A percentile compares a stretch with the other conserved stretches of the same genome.
Conservation (phyloP, 2,113 vertebrate genomes). For the Columbina picui region DNA sequence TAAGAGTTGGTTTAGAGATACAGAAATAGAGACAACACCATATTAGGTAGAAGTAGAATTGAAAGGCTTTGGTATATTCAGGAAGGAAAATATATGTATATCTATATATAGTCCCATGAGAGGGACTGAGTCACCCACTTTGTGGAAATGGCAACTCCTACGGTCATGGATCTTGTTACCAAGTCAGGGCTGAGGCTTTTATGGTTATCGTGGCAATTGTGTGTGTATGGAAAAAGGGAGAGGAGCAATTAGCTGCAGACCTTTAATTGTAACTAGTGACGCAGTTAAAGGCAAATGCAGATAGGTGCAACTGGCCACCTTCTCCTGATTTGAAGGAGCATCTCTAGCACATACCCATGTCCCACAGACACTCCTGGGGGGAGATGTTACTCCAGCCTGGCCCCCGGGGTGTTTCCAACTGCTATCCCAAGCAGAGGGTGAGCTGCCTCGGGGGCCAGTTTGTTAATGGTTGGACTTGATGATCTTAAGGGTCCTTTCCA, state of each 20-base stretch:
- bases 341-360: fast-evolving
- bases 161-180: neutral
- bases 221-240: neutral
- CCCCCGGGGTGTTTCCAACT: fast-evolving
- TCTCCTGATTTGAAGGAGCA: neutral
- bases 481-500: no score
- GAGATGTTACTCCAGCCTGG: neutral
- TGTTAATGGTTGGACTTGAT: neutral
- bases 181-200: neutral
- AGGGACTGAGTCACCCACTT: neutral
- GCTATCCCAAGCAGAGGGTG: neutral
- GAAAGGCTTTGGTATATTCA: neutral
- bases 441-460: neutral
- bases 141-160: neutral
- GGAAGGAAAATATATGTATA: fast-evolving
- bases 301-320: fast-evolving
- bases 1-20: neutral
- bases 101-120: neutral
- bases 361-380: fast-evolving
- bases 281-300: neutral
- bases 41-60: neutral
- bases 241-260: neutral
- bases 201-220: neutral
- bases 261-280: neutral
- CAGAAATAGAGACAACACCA: neutral